Conservation (phyloP, 2,113 vertebrate species). For the Misgurnus anguillicaudatus region DNA sequence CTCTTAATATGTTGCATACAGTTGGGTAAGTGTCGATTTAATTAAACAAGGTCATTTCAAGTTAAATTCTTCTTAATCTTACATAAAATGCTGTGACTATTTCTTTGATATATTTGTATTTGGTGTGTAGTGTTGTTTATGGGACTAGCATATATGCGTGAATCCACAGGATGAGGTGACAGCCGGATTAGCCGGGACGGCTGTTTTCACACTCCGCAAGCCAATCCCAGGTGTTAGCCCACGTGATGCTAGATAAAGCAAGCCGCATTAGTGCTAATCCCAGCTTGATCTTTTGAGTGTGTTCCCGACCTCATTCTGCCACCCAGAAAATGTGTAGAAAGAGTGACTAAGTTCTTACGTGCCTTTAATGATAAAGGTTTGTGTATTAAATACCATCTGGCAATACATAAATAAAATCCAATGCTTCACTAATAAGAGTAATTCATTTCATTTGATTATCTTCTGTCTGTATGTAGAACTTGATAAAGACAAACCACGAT, state of each 20-base stretch:
- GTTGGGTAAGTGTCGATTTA: too few relatives aligned
- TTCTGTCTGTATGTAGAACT: too few relatives aligned
- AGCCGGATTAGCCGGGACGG: slow-evolving; percentile 51
- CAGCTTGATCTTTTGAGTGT: slow-evolving; percentile 76
- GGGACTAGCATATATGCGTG: neutral
- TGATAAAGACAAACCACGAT: too few relatives aligned
- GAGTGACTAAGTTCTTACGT: neutral
- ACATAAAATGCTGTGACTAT: too few relatives aligned
- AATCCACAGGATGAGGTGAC: slow-evolving; percentile 13
- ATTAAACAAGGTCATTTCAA: too few relatives aligned
- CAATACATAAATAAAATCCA: too few relatives aligned
- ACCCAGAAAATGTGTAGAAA: neutral
- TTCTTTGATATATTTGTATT: neutral
- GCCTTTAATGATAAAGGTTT: neutral
- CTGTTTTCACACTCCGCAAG: slow-evolving; percentile 60
- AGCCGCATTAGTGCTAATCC: slow-evolving; percentile 78
- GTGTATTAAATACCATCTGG: too few relatives aligned
- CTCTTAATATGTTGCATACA: too few relatives aligned
- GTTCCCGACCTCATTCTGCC: slow-evolving; percentile 66
- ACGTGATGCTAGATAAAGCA: slow-evolving; percentile 77
- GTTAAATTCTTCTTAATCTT: too few relatives aligned
- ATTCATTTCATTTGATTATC: too few relatives aligned
- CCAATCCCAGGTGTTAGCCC: slow-evolving; percentile 74
- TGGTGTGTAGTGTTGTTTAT: slow-evolving; percentile 13
- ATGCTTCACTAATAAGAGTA: too few relatives aligned